These are phyloP conservation scores for Neocrepidodera transversa DNA, from an alignment of 2,888 invertebrate genomes.

Conservation along the genomic window DNA sequence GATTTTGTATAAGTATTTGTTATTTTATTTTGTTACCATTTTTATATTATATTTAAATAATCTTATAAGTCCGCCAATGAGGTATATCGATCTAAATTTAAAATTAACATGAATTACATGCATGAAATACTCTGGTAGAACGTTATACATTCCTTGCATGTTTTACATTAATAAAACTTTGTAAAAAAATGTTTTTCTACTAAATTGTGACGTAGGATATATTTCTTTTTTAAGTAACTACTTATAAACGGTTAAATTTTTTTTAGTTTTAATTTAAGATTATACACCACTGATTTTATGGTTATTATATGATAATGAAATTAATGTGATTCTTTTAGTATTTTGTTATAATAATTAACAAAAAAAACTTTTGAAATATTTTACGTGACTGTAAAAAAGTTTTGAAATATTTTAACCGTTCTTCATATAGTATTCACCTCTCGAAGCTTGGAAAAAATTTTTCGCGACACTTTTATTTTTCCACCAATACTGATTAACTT, in stretches of 20 bases:
- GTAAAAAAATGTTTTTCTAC: constrained; percentile 3
- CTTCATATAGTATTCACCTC: constrained; percentile 8
- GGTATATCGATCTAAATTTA: constrained; percentile 9
- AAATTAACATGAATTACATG: constrained; percentile 16
- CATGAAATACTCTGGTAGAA: not conserved
- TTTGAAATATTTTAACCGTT: not conserved
- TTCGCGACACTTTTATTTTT: constrained; percentile 21
- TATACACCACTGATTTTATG: not conserved
- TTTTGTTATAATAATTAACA: too few relatives aligned
- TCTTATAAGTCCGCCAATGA: not conserved
- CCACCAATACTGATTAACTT: constrained; percentile 36
- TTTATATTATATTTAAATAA: not conserved
- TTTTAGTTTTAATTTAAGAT: not conserved
- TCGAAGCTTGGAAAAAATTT: constrained; percentile 14
- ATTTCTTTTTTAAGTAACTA: constrained; percentile 9
- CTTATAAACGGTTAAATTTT: constrained; percentile 8
- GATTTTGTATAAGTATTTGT: not conserved
- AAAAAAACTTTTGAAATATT: too few relatives aligned
- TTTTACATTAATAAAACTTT: constrained; percentile 14
- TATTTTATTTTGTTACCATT: too few relatives aligned
- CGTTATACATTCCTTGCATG: constrained; percentile 17
- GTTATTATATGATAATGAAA: not conserved
- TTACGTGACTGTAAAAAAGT: too few relatives aligned
- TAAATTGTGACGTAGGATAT: constrained; percentile 5
- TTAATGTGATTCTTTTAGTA: too few relatives aligned